phyloP scores from a whole-genome alignment of 1,140 invertebrate species.

The Calliphora vicina region DNA sequence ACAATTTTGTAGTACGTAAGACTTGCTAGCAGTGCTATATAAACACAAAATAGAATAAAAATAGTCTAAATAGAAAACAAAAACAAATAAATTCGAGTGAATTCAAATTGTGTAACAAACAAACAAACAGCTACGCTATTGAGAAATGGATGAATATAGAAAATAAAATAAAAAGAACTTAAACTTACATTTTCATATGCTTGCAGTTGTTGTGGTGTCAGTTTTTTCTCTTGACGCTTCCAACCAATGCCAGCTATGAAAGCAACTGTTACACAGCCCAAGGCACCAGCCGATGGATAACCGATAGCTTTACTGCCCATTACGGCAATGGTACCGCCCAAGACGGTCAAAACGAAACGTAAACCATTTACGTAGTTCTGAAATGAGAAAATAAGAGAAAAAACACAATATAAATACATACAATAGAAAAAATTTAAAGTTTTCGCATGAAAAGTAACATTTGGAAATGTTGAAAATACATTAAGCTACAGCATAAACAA shows the following conservation, averaged over 20 bases:
- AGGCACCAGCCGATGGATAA: conserved; percentile 70
- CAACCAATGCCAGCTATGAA: conserved; percentile 69
- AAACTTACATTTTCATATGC: conserved; percentile 54
- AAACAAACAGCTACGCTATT: neutral
- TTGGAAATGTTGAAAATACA: neutral
- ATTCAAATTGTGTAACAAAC: neutral
- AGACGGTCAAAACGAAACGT: conserved; percentile 66
- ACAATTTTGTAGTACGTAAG: neutral
- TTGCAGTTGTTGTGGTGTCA: conserved; percentile 48
- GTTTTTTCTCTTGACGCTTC: conserved; percentile 56
- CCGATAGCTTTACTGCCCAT: conserved; percentile 69
- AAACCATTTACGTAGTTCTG: conserved; percentile 63
- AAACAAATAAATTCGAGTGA: neutral
- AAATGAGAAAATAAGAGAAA: conserved; percentile 39
- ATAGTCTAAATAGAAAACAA: neutral
- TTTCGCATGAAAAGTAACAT: neutral
- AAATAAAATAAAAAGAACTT: neutral
- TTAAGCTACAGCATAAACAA: neutral
- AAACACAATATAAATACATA: neutral
- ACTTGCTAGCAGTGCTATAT: neutral
- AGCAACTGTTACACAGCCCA: conserved; percentile 70
- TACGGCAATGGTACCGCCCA: conserved; percentile 68
- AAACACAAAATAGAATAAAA: neutral
- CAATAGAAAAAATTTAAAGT: neutral
- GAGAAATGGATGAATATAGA: neutral